These are phyloP conservation scores for Calameuta pallipes DNA, from an alignment of 2,888 invertebrate genomes.

Conservation along the genomic window DNA sequence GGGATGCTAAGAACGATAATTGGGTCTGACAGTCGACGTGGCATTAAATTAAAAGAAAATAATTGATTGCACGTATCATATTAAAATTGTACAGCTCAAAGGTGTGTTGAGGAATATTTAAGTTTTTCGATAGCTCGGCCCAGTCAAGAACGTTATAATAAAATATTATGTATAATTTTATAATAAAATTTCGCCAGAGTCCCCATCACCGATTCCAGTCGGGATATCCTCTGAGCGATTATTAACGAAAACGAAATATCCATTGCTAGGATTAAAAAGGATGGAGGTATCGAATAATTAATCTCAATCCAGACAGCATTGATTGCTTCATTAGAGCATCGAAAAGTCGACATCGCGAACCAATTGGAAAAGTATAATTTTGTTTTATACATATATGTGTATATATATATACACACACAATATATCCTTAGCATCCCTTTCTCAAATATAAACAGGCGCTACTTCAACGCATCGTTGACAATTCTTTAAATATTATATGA, in stretches of 20 bases:
- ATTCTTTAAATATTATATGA: background rate
- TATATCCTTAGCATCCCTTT: background rate
- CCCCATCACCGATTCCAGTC: background rate
- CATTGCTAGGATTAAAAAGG: background rate
- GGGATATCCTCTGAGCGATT: background rate
- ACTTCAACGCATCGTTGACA: background rate
- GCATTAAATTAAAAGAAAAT: background rate
- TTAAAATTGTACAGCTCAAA: background rate
- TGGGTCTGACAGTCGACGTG: background rate
- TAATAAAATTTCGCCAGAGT: background rate
- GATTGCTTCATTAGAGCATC: background rate
- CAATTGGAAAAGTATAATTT: background rate
- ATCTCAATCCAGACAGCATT: background rate
- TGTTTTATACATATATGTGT: background rate
- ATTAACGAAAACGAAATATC: background rate
- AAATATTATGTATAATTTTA: background rate
- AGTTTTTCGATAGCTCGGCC: background rate
- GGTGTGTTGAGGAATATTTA: background rate
- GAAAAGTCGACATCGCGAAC: background rate
- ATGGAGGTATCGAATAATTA: background rate
- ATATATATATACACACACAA: too few species aligned
- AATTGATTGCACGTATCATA: background rate
- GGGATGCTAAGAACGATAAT: background rate
- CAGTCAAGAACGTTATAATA: background rate
- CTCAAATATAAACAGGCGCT: background rate